Evolutionary conservation across 1,140 invertebrate genomes (phyloP).

Genomic region (Mactra quadrangularis): DNA sequence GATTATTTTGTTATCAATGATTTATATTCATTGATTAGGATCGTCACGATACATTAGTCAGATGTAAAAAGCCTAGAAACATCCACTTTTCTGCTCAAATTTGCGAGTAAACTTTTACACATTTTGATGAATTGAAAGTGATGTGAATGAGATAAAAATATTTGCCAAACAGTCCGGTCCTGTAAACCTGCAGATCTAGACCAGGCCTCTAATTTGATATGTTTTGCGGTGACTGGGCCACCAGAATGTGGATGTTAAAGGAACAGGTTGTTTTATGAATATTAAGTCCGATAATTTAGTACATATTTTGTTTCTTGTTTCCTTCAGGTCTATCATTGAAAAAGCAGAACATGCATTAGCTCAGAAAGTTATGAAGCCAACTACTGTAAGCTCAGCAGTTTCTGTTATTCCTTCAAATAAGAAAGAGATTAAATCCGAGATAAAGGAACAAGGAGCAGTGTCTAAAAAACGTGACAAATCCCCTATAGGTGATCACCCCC

Average conservation of each 20-base stretch:
- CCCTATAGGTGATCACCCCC: slow-evolving; percentile 11
- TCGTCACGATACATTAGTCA: not conserved
- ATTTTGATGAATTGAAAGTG: too few species aligned
- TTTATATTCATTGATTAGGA: not conserved
- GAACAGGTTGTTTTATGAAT: too few species aligned
- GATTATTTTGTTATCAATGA: not conserved
- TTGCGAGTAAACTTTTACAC: too few species aligned
- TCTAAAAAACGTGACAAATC: slow-evolving; percentile 33
- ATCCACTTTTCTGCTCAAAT: too few species aligned
- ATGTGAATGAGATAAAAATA: too few species aligned
- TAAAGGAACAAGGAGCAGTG: not conserved
- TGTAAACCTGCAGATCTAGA: too few species aligned
- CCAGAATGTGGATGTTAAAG: too few species aligned
- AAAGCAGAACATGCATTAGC: slow-evolving; percentile 47
- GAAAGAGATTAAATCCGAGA: slow-evolving; percentile 16
- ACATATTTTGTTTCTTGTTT: slow-evolving; percentile 1
- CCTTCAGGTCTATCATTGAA: slow-evolving; percentile 40
- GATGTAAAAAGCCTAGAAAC: too few species aligned
- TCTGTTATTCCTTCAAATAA: slow-evolving; percentile 17
- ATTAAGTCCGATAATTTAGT: too few species aligned
- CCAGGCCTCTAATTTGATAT: too few species aligned
- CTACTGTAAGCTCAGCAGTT: slow-evolving; percentile 27
- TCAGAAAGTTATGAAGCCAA: slow-evolving; percentile 56
- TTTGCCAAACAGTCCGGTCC: too few species aligned
- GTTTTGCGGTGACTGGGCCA: too few species aligned